Evolutionary conservation across 2,113 vertebrate genomes (phyloP), one percentile per base, ranked within the genome.

Genomic region (Eurypyga helias): DNA sequence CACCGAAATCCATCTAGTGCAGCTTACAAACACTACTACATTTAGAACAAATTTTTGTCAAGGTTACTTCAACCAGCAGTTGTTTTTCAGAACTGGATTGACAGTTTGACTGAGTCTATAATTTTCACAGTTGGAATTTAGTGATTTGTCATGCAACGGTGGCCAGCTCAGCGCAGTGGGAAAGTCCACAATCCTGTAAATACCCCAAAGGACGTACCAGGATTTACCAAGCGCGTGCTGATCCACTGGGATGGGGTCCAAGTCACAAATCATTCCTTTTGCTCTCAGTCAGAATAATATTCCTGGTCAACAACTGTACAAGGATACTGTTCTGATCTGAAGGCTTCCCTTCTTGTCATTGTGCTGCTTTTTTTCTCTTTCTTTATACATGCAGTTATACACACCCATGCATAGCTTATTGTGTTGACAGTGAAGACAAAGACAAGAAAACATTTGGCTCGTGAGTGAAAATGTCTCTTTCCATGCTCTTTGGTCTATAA

Each of bases 111-210:
- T 92, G 79, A 97, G 93, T 77, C 97, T 89, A 65, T 97, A 97
- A 98, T 98, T 98, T 98, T 98, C 98, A 97, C 98, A 98, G 98
- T 95, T 95, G 97, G 97, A 97, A 93, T 95, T 98, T 67, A 85
- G 79, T 89, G 97, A 97, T 98, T 97, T 98, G 96, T 97, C 96
- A 97, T 87, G 96, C 97, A 94, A 97, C 51, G 28, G 54, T 88
- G 97, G 96, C 96, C 94, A 96, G 87, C 95, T 61, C 57, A 54
- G 96, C 80, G 5, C 94, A 97, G 96, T 81, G 95, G 96, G 95
- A 93, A 83, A 94, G 90, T 91, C 94, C 93, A 75, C 0, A 1
- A 93, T 93, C 94, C 91, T 95, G 51, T 92, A 96, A 97, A 97
- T 77, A 83, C 85, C 97, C 94, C 95, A 93, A 94, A 96, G 71